Base-by-base conservation (phyloP, 2,888 invertebrate species). In the Therioaphis trifolii region DNA sequence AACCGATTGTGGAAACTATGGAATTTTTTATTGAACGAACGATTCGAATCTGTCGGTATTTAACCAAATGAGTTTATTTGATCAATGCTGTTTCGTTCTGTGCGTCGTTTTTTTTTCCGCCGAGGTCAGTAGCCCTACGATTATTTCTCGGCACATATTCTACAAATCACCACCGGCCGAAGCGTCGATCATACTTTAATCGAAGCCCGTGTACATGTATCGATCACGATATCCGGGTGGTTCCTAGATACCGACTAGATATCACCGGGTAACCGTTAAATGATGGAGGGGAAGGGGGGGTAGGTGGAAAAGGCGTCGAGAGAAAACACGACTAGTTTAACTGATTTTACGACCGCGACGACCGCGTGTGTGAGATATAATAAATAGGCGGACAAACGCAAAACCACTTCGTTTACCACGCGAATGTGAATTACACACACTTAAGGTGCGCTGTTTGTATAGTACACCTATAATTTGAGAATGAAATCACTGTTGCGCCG, bases 141-240 rank as follows among this genome's bases (percentile, higher is more conserved):
- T n/a, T n/a, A n/a, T 78, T 78, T 35, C 77, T 66, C 77, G 49
- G 66, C 29, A 66, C 77, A 49, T 77, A 66, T 21, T 77, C 76
- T 63, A 21, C 29, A 29, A 63, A 77, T 77, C 29, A 61, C 24
- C 1, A 29, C 27, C 21, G 11, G 14, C 14, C 24, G 24, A n/a
- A n/a, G 21, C 55, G 12, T 9, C 7, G 18, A 18, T 55, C 21
- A 9, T n/a, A n/a, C 52, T 43, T 43, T 3, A 15, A 15, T 49
- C 49, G 46, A 15, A 0, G 2, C 14, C 46, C 14, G 14, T 46
- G 1, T 46, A 46, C 14, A 43, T 43, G 11, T 43, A 43, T 43
- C 4, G 4, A 43, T 43, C 4, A 24, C 43, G 43, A 18, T 43
- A 24, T 14, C 11, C n/a, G 49, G 29, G 14, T 12, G 0, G 1